These are phyloP conservation scores for Zaprionus ornatus DNA, from an alignment of 1,140 invertebrate species.

Conservation along the genomic window DNA sequence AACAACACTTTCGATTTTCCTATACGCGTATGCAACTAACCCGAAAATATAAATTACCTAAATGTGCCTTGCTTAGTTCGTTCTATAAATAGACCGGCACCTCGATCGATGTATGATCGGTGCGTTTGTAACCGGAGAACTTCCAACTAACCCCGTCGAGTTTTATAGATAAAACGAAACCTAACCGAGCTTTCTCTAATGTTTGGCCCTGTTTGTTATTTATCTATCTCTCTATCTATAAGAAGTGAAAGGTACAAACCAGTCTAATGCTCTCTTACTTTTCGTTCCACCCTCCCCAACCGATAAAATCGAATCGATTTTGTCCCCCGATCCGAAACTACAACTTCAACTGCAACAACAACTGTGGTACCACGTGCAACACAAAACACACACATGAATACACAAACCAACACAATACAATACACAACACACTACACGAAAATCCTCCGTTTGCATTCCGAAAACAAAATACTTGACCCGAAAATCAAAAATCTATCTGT, in stretches of 20 bases:
- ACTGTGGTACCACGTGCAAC: conserved; percentile 73
- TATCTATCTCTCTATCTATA: conserved; percentile 48
- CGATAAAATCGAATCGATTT: conserved; percentile 34
- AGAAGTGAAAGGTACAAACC: conserved; percentile 64
- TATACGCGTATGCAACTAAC: conserved; percentile 38
- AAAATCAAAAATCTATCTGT: conserved; percentile 63
- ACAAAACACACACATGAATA: conserved; percentile 47
- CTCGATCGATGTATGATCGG: conserved; percentile 49
- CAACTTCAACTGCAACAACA: conserved; percentile 31
- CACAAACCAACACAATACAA: conserved; percentile 9
- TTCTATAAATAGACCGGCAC: conserved; percentile 30
- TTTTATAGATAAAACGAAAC: conserved; percentile 30
- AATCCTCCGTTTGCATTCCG: conserved; percentile 68
- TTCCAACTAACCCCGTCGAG: conserved; percentile 45
- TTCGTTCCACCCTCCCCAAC: conserved; percentile 58
- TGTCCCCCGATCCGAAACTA: conserved; percentile 17
- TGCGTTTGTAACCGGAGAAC: conserved; percentile 52
- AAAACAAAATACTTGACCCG: conserved; percentile 35
- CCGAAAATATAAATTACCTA: conserved; percentile 12
- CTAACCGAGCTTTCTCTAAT: conserved; percentile 55
- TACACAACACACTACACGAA: conserved; percentile 46
- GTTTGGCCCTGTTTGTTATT: conserved; percentile 55
- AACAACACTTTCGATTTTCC: conserved; percentile 38
- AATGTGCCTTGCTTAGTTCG: conserved; percentile 4
- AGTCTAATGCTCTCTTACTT: conserved; percentile 83